These are phyloP conservation scores for Andrena trimmerana DNA, from an alignment of 2,888 invertebrate genomes.

Conservation along the genomic window DNA sequence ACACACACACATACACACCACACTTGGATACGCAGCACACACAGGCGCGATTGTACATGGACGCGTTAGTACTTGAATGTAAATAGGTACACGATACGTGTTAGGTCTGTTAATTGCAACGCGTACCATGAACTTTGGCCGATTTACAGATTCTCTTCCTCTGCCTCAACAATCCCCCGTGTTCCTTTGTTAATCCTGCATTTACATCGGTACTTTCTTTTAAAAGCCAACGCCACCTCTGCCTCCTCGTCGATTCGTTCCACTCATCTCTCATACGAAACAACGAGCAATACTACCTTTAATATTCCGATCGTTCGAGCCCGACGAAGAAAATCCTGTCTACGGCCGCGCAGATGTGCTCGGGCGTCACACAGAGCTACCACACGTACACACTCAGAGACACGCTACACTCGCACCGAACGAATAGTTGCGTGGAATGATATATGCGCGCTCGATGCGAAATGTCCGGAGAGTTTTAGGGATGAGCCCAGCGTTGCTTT, in stretches of 20 bases:
- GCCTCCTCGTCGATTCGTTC: slow-evolving; percentile 8
- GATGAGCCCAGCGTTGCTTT: slow-evolving; percentile 42
- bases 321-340: slow-evolving; percentile 44
- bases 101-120: slow-evolving; percentile 71
- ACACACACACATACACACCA: slow-evolving; percentile 12
- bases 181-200: neutral
- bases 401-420: slow-evolving; percentile 13
- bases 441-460: slow-evolving; percentile 31
- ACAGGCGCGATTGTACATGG: slow-evolving; percentile 40
- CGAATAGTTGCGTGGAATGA: slow-evolving; percentile 27
- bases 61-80: slow-evolving; percentile 71
- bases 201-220: neutral
- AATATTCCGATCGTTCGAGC: slow-evolving; percentile 45
- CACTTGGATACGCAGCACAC: neutral
- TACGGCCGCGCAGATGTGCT: slow-evolving; percentile 49
- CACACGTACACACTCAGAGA: slow-evolving; percentile 6
- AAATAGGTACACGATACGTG: slow-evolving; percentile 68
- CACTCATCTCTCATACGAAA: slow-evolving; percentile 66
- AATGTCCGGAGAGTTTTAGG: slow-evolving; percentile 23
- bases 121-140: slow-evolving; percentile 52
- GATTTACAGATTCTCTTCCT: slow-evolving; percentile 27
- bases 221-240: neutral
- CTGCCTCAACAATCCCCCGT: neutral
- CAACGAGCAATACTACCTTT: slow-evolving; percentile 80
- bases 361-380: neutral